Base-by-base conservation (phyloP, 2,888 invertebrate species). In the Schrankia costaestrigalis region DNA sequence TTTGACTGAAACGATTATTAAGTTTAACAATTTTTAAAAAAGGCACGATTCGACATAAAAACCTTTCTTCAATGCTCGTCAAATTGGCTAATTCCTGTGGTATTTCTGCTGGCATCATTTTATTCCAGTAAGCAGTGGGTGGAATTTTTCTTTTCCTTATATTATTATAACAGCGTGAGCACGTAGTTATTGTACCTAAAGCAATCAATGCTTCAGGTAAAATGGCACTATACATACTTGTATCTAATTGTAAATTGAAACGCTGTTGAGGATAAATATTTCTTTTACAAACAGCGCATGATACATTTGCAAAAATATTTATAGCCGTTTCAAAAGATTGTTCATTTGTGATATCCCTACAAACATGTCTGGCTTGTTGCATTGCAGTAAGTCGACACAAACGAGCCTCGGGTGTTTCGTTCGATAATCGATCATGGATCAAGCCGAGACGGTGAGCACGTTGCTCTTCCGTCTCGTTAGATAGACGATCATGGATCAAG, bases 1-100 rank as follows among this genome's bases (percentile, higher is more conserved):
- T 31, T 42, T 60, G 53, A 22, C 51, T 46, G 23, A 56, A 60
- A 8, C 56, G 38, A 22, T 57, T 56, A 13, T 50, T 21, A 8
- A 59, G 9, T 31, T 46, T 46, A 19, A 59, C 33, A 15, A 60
- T 59, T 35, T n/a, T 56, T 10, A 60, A n/a, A 48, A 60, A 59
- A 8, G 47, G 49, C 8, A 32, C 17, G 17, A 56, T 29, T 5
- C 51, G 21, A 6, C 27, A 21, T 14, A 50, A 31, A 27, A 49
- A 40, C 5, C 47, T 25, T 43, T 47, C 22, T 35, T 47, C 17
- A 26, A 33, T 4, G 2, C 18, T 11, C 8, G 43, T 39, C 21
- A 48, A 41, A 35, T 37, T 26, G 11, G 38, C 32, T 35, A 52
- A 31, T 36, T 51, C 41, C 12, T 12, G 35, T 7, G 51, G 54